Base-by-base conservation (phyloP, 1,140 invertebrate species). In the Pogonus chalceus region DNA sequence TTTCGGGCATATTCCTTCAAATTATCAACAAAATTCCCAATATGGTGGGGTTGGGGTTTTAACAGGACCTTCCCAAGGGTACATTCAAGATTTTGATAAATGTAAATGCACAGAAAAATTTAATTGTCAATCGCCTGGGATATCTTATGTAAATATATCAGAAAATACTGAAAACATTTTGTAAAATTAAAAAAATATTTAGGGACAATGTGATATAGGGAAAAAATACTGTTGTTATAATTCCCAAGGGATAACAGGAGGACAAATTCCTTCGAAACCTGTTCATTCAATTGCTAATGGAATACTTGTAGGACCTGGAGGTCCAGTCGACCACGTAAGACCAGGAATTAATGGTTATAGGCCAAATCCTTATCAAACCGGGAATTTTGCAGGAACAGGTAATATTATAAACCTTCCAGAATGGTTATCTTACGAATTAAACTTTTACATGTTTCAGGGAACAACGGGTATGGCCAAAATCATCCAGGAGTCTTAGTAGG, bases 71-170 rank as follows among this genome's bases (percentile, higher is more conserved):
- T 62, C 74, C 21, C 62, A 72, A 35, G 64, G 67, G n/a, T 69
- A 71, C 2, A 56, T 65, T 53, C 69, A 69, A 56, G 66, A 72
- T 14, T 76, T 68, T 55, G 74, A 78, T 48, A 68, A 62, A 18
- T 79, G 78, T 62, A 75, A 73, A 56, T 80, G 78, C 57, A 70
- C 72, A 31, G 73, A 74, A 55, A 73, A 72, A 48, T 77, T 78
- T 67, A 79, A 79, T 58, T 80, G 78, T 54, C 73, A 75, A 16
- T 67, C 69, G 7, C 68, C 66, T n/a, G 76, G 74, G 31, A 64
- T 80, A 26, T 72, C 73, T 52, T 77, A 78, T 56, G 77, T 79
- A 68, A n/a, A 35, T 9, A 7, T n/a, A 35, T 35, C 31, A 35
- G n/a, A 7, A 35, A 9, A 7, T 35, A 37, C 35, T 18, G 18